A percentile compares a stretch with the other conserved stretches of the same genome.
These are phyloP conservation scores for Stenichneumon culpator DNA, from an alignment of 2,888 invertebrate species.

Conservation along the genomic window DNA sequence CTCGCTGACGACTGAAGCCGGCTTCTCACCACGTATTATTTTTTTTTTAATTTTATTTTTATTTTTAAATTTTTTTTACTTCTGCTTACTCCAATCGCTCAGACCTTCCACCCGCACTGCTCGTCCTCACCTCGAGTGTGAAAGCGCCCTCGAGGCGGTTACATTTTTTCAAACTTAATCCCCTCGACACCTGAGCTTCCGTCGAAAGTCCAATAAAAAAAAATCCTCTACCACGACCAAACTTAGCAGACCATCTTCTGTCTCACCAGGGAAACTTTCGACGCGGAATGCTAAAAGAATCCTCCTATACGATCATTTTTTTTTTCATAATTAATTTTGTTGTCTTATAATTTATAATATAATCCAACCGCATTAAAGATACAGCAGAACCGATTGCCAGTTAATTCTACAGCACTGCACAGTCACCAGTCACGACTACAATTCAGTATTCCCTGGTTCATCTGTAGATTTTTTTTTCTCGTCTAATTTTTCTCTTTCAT, in stretches of 20 bases:
- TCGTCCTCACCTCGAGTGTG: slow-evolving; percentile 50
- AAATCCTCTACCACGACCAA: neutral
- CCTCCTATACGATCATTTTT: slow-evolving; percentile 24
- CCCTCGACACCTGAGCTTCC: slow-evolving; percentile 7
- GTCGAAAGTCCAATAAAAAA: neutral
- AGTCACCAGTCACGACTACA: slow-evolving; percentile 37
- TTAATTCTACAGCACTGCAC: slow-evolving; percentile 39
- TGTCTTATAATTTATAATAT: neutral
- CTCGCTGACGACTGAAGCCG: slow-evolving; percentile 36
- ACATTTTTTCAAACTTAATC: slow-evolving; percentile 58
- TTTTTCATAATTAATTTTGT: neutral
- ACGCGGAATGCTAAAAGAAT: slow-evolving; percentile 2
- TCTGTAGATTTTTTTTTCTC: slow-evolving; percentile 1
- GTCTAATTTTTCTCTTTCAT: neutral
- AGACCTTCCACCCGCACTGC: slow-evolving; percentile 19
- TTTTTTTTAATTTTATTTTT: neutral
- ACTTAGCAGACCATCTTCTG: neutral
- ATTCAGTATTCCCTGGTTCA: slow-evolving; percentile 8
- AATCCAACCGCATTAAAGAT: neutral
- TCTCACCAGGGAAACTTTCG: neutral
- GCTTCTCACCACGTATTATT: slow-evolving; percentile 16
- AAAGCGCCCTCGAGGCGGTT: slow-evolving; percentile 50
- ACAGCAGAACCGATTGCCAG: neutral
- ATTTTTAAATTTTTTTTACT: neutral
- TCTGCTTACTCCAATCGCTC: neutral